Percentiles rank a stretch among this genome's conserved stretches.
Conservation (phyloP, 2,888 invertebrate species). For the Blastobasis lacticolella region DNA sequence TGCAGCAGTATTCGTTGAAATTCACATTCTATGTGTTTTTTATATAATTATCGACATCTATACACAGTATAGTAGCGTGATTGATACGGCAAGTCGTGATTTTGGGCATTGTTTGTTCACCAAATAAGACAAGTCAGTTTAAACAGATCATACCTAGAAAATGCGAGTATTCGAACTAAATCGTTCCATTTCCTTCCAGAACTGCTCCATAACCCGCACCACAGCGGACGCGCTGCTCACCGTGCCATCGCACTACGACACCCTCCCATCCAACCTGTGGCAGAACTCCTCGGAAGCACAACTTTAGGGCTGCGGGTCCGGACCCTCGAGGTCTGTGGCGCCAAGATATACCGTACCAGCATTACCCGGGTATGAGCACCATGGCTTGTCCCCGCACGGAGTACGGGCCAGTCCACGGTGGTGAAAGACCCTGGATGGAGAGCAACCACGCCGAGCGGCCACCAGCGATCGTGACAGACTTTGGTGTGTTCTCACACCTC, state of each 20-base stretch:
- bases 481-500: conserved; percentile 24
- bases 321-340: conserved; percentile 32
- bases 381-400: conserved; percentile 12
- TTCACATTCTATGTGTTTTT: no score
- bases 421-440: conserved; percentile 53
- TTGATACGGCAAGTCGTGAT: no score
- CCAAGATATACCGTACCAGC: conserved; percentile 39
- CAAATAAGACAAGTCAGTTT: no score
- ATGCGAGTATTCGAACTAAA: no score
- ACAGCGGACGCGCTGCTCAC: conserved; percentile 82
- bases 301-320: conserved; percentile 42
- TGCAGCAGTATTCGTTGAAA: no score
- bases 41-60: no score
- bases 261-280: conserved; percentile 68
- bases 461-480: conserved; percentile 33
- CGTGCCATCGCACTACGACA: conserved; percentile 84
- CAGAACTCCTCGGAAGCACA: conserved; percentile 57
- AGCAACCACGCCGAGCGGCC: conserved; percentile 33
- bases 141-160: no score
- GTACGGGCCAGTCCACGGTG: conserved; percentile 40
- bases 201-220: conserved; percentile 80
- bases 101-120: no score
- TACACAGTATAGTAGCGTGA: no score
- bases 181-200: conserved; percentile 53
- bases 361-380: conserved; percentile 34